Evolutionary conservation across 2,113 vertebrate genomes (phyloP), one percentile per base, ranked within the genome.

Genomic region (Platycercus adscitus): DNA sequence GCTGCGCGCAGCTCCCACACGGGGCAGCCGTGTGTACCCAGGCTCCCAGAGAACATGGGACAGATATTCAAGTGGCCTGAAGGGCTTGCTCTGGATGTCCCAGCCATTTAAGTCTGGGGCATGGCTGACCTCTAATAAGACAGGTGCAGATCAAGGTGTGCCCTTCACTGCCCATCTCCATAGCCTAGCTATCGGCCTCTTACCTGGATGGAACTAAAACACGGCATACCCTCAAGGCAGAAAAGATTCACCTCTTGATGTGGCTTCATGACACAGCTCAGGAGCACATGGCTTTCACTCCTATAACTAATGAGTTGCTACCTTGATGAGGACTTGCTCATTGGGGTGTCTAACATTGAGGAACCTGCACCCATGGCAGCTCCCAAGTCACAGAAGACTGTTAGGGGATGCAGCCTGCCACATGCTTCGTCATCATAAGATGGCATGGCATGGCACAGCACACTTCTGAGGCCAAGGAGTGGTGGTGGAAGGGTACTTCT

Each of bases 301-400:
- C 46, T 20, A 31, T 33, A 33, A 2, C 70, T 49, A 68, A 39
- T 1, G 1, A 61, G 41, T 21, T 18, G 8, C 50, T 43, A 28
- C 24, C 58, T 21, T 43, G 1, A 61, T 2, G 35, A 44, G 10
- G 49, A 50, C 24, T 13, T 7, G 31, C 44, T 86, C 26, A 3
- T 0, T 0, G 11, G 15, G 0, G 6, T 1, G 13, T 3, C 15
- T 3, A 41, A 17, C 19, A 2, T 1, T 6, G 1, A 33, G 58
- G 47, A 56, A 60, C 11, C 49, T 20, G 66, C 47, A 25, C 25
- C 14, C 20, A 25, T n/a, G 4, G 1, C 15, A 4, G 50, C 50
- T 53, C 53, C 18, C 1, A 46, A 56, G 65, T 81, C 31, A 26
- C 33, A 16, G 0, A 3, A 35, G 82, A 46, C 2, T 3, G 4